phyloP scores from a whole-genome alignment of 2,888 invertebrate genomes.

The Apamea monoglypha region DNA sequence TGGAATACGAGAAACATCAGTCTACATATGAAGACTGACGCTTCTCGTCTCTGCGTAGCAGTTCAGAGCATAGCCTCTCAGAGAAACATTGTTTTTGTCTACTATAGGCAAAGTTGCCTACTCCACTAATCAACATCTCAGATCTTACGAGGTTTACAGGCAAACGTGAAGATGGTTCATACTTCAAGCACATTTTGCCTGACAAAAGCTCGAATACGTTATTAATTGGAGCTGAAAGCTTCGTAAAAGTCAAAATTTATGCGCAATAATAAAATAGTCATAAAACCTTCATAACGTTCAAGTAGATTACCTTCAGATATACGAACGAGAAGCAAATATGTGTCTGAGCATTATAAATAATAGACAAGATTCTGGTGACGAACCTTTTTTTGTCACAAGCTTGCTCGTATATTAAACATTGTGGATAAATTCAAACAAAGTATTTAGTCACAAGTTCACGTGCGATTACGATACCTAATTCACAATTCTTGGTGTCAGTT shows the following conservation, averaged over 20 bases:
- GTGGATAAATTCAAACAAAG: conserved; percentile 15
- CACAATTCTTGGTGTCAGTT: background rate
- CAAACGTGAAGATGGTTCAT: conserved; percentile 5
- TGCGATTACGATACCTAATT: background rate
- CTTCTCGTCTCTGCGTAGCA: background rate
- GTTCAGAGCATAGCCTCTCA: background rate
- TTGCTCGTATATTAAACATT: conserved; percentile 1
- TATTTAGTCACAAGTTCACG: background rate
- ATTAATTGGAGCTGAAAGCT: conserved; percentile 66
- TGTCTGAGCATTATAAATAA: conserved; percentile 16
- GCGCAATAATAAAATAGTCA: conserved; percentile 64
- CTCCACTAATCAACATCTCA: background rate
- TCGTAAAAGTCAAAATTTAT: conserved; percentile 68
- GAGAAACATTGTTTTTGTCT: background rate
- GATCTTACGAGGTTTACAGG: too few species aligned
- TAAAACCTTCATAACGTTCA: conserved; percentile 67
- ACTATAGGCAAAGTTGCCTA: background rate
- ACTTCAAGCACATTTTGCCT: background rate
- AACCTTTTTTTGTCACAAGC: conserved; percentile 14
- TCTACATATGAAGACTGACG: background rate
- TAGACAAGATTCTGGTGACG: conserved; percentile 15
- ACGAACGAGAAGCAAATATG: conserved; percentile 47
- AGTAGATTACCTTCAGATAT: conserved; percentile 64
- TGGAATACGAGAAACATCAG: background rate
- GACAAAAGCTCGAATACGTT: conserved; percentile 49